Evolutionary conservation across 2,797 vertebrate genomes (phyloP), one percentile per base, ranked within the genome.

Genomic region (Podargus strigoides): DNA sequence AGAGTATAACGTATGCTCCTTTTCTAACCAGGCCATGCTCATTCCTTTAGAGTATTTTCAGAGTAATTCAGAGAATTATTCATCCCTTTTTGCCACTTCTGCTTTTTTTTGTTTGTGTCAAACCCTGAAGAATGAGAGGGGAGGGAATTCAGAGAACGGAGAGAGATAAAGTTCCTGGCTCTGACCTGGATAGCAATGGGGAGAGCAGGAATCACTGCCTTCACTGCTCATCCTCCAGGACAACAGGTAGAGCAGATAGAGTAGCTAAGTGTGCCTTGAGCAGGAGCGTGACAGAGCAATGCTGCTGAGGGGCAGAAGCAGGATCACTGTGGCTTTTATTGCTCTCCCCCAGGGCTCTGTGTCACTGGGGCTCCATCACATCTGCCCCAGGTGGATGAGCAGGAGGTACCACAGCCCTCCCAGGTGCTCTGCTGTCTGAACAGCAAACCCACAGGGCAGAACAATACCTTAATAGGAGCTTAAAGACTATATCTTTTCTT

Each of bases 21-120:
- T 60, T 76, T 60, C 82, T 76, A 56, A 37, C 18, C 30, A 58
- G 32, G 21, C 8, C 21, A 8, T 8, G 9, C 36, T 85, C 8
- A 9, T 74, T 34, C 8, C 13, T 79, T 76, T 52, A 20, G 53
- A 90, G 24, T 14, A n/a, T n/a, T n/a, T n/a, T n/a, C n/a, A n/a
- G n/a, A n/a, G n/a, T n/a, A n/a, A n/a, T n/a, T n/a, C n/a, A 75
- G 32, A n/a, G 39, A 93, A 81, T 93, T 80, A 36, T 52, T 80
- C 49, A 68, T 58, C 58, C 72, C 20, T 89, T 64, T 64, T 50
- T 80, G 27, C 34, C 13, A 6, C 22, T 70, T 58, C 18, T 42
- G 9, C 2, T 44, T 18, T 9, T 20, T 27, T 42, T 49, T 85
- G 14, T 6, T 3, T 9, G 10, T 30, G 9, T 20, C 39, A 42